Base-by-base conservation (phyloP, 2,113 vertebrate genomes). In the Mesembrinibis cayennensis region DNA sequence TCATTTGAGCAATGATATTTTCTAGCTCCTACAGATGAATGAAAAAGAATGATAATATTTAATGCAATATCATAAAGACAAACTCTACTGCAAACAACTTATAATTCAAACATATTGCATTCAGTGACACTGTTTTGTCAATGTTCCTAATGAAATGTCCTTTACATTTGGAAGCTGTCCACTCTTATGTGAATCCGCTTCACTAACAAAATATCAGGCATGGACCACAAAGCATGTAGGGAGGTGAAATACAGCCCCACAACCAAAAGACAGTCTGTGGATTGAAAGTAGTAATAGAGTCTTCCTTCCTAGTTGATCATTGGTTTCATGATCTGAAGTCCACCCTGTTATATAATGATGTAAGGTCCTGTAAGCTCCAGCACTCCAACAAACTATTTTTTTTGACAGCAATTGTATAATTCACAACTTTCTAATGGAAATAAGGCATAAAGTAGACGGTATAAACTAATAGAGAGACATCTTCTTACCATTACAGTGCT, bases 1-100 rank as follows among this genome's bases (percentile, higher is more conserved):
- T 99, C 98, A 99, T 99, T 94, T 99, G 98, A 80, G 98, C 95
- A 87, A 99, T 98, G 38, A 99, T 99, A 72, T 98, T 98, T 97
- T 99, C 98, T 58, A 99, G 92, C 69, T 99, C 98, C 98, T 99
- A 76, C 6, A 61, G 7, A 69, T 47, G 3, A 76, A 71, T 10
- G 1, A 93, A 93, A n/a, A 95, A 74, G 2, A 87, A 61, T 18
- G 1, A 38, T 16, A 73, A 52, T 22, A 66, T 70, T 87, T 82
- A 89, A 78, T 49, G 32, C 21, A 71, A 17, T 40, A 34, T 79
- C 58, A 70, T 58, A 71, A 79, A 53, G 50, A 47, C 16, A 82
- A 79, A 62, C 49, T 82, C n/a, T 90, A 67, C 21, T 63, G 53
- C 23, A 86, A 96, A 20, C 3, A 73, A 56, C 14, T 61, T 70